Evolutionary conservation across 2,888 invertebrate species (phyloP).

Genomic region (Phyllotreta striolata): DNA sequence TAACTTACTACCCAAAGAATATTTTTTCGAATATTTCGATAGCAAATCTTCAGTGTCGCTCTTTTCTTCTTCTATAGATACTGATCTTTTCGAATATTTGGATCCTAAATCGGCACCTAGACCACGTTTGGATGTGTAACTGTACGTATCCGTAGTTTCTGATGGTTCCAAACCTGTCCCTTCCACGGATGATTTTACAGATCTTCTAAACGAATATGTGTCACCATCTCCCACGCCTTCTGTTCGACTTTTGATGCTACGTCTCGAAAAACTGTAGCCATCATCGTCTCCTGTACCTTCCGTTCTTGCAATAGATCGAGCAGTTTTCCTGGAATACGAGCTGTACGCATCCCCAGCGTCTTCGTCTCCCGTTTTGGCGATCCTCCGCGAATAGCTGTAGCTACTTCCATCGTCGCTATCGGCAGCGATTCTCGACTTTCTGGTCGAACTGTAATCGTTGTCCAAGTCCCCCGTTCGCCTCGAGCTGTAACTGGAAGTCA

Average conservation of each 20-base stretch:
- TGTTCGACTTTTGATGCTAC: slow-evolving; percentile 46
- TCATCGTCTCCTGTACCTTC: slow-evolving; percentile 40
- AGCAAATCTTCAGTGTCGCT: slow-evolving; percentile 49
- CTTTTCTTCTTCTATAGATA: slow-evolving; percentile 47
- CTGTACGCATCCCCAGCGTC: slow-evolving; percentile 43
- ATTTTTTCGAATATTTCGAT: slow-evolving; percentile 48
- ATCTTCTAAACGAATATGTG: slow-evolving; percentile 50
- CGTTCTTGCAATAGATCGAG: slow-evolving; percentile 42
- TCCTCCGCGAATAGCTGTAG: slow-evolving; percentile 44
- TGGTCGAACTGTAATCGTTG: slow-evolving; percentile 43
- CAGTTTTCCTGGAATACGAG: slow-evolving; percentile 45
- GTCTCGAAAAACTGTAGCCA: slow-evolving; percentile 47
- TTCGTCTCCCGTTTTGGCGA: slow-evolving; percentile 36
- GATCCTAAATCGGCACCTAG: slow-evolving; percentile 47
- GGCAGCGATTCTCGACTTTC: slow-evolving; percentile 41
- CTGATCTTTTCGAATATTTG: slow-evolving; percentile 46
- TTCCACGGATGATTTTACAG: slow-evolving; percentile 49
- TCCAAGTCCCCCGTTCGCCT: slow-evolving; percentile 41
- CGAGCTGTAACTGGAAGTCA: slow-evolving; percentile 44
- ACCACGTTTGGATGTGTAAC: slow-evolving; percentile 45
- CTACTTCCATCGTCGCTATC: slow-evolving; percentile 44
- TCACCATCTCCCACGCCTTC: slow-evolving; percentile 53
- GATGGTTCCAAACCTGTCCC: slow-evolving; percentile 48
- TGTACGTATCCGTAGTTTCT: slow-evolving; percentile 43
- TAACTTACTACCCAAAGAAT: slow-evolving; percentile 46